Conservation (phyloP, 2,797 vertebrate genomes). For the Leptodactylus fallax region DNA sequence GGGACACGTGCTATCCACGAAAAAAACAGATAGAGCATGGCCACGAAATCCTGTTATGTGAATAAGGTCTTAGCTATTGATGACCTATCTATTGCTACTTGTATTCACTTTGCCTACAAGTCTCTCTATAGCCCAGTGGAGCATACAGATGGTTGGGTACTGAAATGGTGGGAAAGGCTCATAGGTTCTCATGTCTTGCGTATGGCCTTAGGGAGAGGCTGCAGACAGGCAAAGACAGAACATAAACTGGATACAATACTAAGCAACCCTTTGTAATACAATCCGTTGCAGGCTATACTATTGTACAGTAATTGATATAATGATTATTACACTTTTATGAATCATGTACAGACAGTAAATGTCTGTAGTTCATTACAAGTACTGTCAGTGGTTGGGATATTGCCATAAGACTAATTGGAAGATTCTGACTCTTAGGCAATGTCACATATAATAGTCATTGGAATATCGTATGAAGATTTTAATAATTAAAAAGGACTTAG, state of each 20-base stretch:
- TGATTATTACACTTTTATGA: constrained; percentile 2
- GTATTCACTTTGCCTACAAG: no score
- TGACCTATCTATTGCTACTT: no score
- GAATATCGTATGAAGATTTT: neutral
- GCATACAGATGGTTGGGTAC: neutral
- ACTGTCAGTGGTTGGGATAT: neutral
- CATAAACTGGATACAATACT: neutral
- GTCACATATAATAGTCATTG: neutral
- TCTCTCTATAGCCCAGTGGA: neutral
- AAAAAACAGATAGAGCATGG: no score
- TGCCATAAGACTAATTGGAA: constrained; percentile 24
- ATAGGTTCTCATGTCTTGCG: neutral
- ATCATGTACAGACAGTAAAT: neutral
- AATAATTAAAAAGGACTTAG: neutral
- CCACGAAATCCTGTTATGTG: no score
- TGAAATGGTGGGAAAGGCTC: neutral
- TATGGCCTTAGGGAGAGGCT: neutral
- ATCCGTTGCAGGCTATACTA: neutral
- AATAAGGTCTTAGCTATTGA: no score
- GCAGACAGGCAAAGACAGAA: neutral
- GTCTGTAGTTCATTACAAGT: constrained; percentile 6
- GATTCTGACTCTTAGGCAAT: constrained; percentile 26
- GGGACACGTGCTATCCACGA: no score
- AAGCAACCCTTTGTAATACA: neutral
- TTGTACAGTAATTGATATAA: neutral